Conservation (phyloP, 1,140 invertebrate genomes). For the Pseudomyrmex flavicornis region DNA sequence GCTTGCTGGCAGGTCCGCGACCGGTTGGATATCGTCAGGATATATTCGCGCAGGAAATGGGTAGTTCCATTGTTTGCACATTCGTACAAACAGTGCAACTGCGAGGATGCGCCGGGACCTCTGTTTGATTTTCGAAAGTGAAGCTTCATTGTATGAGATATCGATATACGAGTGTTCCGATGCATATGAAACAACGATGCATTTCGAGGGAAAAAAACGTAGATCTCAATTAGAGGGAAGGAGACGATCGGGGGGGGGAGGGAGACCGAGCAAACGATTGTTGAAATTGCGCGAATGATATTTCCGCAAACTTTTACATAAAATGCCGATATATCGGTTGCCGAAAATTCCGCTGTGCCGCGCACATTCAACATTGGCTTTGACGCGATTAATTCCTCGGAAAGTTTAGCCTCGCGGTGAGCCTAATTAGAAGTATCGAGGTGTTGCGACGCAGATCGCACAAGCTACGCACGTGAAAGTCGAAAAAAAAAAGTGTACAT, state of each 20-base stretch:
- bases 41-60: conserved; percentile 80
- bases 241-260: not conserved
- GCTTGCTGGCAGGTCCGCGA: conserved; percentile 75
- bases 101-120: conserved; percentile 73
- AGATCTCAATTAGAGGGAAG: conserved; percentile 1
- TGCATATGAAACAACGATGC: conserved; percentile 57
- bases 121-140: conserved; percentile 83
- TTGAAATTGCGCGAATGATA: conserved; percentile 13
- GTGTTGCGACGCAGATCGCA: conserved; percentile 47
- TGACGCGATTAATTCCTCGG: conserved; percentile 45
- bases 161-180: conserved; percentile 51
- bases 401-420: conserved; percentile 29
- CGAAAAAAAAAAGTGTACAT: conserved; percentile 44
- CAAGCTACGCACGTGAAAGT: conserved; percentile 23
- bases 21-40: conserved; percentile 78
- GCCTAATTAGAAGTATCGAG: conserved; percentile 43
- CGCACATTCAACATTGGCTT: conserved; percentile 7
- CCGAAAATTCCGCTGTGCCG: conserved; percentile 12
- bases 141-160: conserved; percentile 75
- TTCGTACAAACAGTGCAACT: conserved; percentile 80
- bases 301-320: conserved; percentile 1
- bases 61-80: conserved; percentile 80
- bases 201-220: conserved; percentile 26
- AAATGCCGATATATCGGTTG: not conserved
- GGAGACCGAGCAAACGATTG: not conserved